Conservation (phyloP, 1,140 invertebrate species). For the Ips typographus region DNA sequence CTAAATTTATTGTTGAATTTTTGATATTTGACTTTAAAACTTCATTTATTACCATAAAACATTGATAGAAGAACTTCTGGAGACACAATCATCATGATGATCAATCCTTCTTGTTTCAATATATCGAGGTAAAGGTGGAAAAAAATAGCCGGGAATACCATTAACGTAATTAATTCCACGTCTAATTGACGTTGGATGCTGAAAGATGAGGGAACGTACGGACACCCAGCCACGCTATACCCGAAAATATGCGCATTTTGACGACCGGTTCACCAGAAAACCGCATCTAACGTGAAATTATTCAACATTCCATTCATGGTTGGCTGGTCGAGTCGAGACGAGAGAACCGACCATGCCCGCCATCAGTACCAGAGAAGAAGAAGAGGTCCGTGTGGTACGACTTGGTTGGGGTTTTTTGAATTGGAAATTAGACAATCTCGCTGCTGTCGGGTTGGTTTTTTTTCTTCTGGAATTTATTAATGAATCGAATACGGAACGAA, state of each 20-base stretch:
- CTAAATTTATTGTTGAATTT: no score
- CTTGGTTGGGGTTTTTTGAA: constrained; percentile 11
- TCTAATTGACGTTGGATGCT: no score
- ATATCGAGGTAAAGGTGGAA: no score
- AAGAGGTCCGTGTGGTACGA: constrained; percentile 10
- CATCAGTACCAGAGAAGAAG: neutral
- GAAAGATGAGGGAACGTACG: no score
- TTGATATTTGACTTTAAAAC: no score
- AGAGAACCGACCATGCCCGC: constrained; percentile 18
- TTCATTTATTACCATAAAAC: no score
- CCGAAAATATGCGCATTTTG: constrained; percentile 22
- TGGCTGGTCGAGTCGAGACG: constrained; percentile 18
- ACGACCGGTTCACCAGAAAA: constrained; percentile 29
- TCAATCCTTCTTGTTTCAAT: no score
- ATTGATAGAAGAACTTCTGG: no score
- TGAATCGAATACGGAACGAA: neutral
- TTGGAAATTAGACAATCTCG: constrained; percentile 10
- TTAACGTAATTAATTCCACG: no score
- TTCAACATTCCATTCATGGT: constrained; percentile 33
- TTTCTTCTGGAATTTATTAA: neutral
- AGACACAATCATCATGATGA: no score
- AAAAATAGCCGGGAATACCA: no score
- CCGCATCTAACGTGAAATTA: constrained; percentile 31
- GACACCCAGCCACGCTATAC: no score
- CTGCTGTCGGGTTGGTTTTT: neutral